Base-by-base conservation (phyloP, 2,888 invertebrate genomes). In the Caenorhabditis sp. region DNA sequence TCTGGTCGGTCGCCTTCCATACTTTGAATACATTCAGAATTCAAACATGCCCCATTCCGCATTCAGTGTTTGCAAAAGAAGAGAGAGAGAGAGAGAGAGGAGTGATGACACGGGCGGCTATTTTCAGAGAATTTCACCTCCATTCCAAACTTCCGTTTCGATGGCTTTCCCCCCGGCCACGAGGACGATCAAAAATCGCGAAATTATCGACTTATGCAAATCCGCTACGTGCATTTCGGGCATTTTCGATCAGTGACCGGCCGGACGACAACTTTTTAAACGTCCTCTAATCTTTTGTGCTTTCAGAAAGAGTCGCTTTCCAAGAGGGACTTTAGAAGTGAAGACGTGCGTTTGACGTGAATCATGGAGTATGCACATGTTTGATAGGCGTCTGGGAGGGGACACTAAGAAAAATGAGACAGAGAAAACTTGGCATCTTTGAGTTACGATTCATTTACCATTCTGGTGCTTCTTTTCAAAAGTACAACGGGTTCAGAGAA, bases 191-290 rank as follows among this genome's bases (percentile, higher is more conserved):
- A 52, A 61, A 61, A 70, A 70, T 46, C 55, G 37, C 13, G 22
- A 56, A 56, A 48, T 66, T 66, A 48, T 59, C 37, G 46, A 24
- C 61, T 70, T 55, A 61, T 70, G 53, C 52, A 61, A 61, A 59
- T 70, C 32, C 59, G 32, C 15, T 37, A 35, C 50, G 41, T 24
- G 52, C 27, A 50, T 52, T 68, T 7, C 13, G 20, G 13, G 39
- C 43, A 41, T 9, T 45, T 26, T 41, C 17, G n/a, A 22, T 48
- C 35, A 30, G 32, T 39, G 46, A 26, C 27, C 20, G 37, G 26
- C 11, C 17, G 39, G 2, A n/a, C n/a, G n/a, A n/a, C 20, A 26
- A 62, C 48, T 39, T 41, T 55, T 32, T 55, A 55, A 48, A 30
- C 46, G 26, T 27, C 37, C 39, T 66, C 20, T 46, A 20, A 11